Evolutionary conservation across 2,888 invertebrate genomes (phyloP), one percentile per base, ranked within the genome.

Genomic region (Sturmia bella): DNA sequence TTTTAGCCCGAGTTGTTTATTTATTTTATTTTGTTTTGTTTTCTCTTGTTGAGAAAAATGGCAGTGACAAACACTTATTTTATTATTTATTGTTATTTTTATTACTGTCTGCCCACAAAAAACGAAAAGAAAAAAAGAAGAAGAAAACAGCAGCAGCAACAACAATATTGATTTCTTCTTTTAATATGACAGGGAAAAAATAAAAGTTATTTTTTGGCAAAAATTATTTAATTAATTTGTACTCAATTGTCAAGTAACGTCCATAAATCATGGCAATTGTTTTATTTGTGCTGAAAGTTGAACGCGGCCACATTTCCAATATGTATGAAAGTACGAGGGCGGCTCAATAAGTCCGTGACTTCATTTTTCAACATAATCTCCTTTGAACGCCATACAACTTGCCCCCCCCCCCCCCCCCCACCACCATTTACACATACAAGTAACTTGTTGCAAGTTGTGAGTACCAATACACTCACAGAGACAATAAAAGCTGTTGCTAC

Each of bases 191-290:
- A 73, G 73, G 54, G 72, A 56, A 81, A 37, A 61, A 68, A 56
- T 66, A 64, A 64, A 66, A 80, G 63, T 66, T 72, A 54, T 75
- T 72, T n/a, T 32, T 75, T 76, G 68, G 43, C 68, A 72, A 56
- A 41, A 24, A 48, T 77, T 73, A 81, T 81, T 81, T 63, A 13
- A 81, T 76, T 76, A 81, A 73, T 73, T 76, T 77, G 68, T 81
- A 73, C 56, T 56, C 80, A 68, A 68, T 73, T 81, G 80, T 81
- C 80, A 77, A 56, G 37, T 63, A 56, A 56, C 7, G 48, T 56
- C 61, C 80, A 73, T 68, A 81, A 81, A 81, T 76, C 48, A 56
- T 76, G 52, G 43, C 39, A 69, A 69, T n/a, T n/a, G n/a, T n/a
- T 76, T 68, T n/a, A 32, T 52, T 13, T 59, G 15, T 13, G 0